phyloP scores from a whole-genome alignment of 2,888 invertebrate genomes.

The Alviniconcha strummeri region DNA sequence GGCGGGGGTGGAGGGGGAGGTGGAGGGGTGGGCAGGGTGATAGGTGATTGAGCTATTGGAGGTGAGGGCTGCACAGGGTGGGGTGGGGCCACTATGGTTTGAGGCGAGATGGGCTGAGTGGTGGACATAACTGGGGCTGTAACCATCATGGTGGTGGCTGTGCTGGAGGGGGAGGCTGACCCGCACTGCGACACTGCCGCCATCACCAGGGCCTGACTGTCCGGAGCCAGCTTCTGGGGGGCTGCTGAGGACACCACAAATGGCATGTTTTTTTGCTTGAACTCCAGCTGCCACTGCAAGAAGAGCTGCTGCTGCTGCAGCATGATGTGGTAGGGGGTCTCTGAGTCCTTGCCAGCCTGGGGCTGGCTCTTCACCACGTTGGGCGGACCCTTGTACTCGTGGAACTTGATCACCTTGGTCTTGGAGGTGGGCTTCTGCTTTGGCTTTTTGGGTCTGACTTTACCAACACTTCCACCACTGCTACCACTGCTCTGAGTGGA shows the following conservation, averaged over 20 bases:
- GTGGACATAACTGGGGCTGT: conserved; percentile 48
- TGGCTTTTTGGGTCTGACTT: conserved; percentile 80
- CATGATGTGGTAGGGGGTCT: conserved; percentile 65
- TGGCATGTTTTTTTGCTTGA: conserved; percentile 81
- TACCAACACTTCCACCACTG: conserved; percentile 42
- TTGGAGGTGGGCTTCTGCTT: conserved; percentile 87
- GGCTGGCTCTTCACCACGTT: conserved; percentile 83
- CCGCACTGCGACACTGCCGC: conserved; percentile 16
- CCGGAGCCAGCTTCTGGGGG: conserved; percentile 43
- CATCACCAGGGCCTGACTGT: conserved; percentile 33
- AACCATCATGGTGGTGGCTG: conserved; percentile 45
- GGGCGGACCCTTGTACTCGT: conserved; percentile 89
- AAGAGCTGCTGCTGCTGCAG: conserved; percentile 95
- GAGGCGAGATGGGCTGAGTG: conserved; percentile 37
- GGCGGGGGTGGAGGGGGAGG: conserved; percentile 42
- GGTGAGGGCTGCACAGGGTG: conserved; percentile 50
- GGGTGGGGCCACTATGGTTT: conserved; percentile 31
- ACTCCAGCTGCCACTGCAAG: conserved; percentile 89
- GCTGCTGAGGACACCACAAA: conserved; percentile 45
- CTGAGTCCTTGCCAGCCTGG: conserved; percentile 32
- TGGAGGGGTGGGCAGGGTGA: conserved; percentile 40
- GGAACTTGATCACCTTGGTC: conserved; percentile 94
- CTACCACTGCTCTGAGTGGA: conserved; percentile 30
- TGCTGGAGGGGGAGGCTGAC: conserved; percentile 21
- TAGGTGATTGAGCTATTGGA: conserved; percentile 42